These are phyloP conservation scores for Limosa lapponica DNA, from an alignment of 2,797 vertebrate species.

Conservation along the genomic window DNA sequence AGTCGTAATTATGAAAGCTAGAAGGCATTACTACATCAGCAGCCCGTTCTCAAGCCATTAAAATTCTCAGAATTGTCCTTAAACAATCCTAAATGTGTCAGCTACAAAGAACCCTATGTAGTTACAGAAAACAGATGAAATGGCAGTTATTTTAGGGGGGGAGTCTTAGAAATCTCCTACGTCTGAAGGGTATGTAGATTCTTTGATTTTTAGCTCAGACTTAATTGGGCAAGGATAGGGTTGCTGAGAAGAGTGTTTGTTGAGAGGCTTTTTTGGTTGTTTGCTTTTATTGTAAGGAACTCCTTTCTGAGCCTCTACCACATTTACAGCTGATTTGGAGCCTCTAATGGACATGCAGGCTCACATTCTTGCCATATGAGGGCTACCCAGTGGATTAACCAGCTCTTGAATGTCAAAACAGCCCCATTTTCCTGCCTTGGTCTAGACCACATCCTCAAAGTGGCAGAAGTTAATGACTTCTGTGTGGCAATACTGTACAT, in stretches of 20 bases:
- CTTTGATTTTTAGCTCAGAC: background rate
- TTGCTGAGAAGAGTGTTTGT: background rate
- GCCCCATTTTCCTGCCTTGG: background rate
- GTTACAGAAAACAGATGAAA: background rate
- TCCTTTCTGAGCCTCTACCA: background rate
- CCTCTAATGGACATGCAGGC: background rate
- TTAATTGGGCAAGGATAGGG: background rate
- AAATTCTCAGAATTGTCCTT: background rate
- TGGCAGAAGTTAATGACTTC: background rate
- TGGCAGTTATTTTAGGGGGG: background rate
- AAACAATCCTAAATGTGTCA: background rate
- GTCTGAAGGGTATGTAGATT: background rate
- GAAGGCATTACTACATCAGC: background rate
- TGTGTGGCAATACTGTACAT: fast-evolving
- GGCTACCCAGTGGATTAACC: background rate
- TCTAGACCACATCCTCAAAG: background rate
- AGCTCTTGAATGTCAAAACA: background rate
- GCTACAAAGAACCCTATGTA: background rate
- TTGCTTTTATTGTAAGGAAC: background rate
- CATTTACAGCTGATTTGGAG: background rate
- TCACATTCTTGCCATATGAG: background rate
- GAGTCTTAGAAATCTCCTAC: background rate
- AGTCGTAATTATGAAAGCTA: background rate
- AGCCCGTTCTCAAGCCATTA: background rate
- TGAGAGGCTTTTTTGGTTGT: background rate